Evolutionary conservation across 2,888 invertebrate species (phyloP), one percentile per base, ranked within the genome.

Genomic region (Herminia tarsipennalis): DNA sequence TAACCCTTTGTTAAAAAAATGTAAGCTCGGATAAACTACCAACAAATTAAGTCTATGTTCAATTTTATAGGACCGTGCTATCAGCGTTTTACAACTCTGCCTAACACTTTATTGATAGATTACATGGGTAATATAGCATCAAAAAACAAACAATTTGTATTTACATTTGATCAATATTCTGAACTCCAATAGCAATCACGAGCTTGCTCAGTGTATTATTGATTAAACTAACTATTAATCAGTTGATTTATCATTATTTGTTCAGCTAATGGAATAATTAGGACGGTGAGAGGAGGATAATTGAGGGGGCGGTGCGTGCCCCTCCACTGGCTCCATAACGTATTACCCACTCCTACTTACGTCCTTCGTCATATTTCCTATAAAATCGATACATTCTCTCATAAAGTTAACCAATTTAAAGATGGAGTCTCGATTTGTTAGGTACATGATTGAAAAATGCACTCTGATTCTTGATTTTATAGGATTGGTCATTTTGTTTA

Each of bases 181-280:
- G 8, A 14, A 42, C 35, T 56, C 45, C 22, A 46, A 51, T 47
- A 41, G 42, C 35, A 52, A 47, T 54, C 37, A 54, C 13, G 14
- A 41, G 34, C 46, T 44, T 40, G 30, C 20, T 48, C 18, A 18
- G 22, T 41, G 20, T 39, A 43, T 38, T 45, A 53, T 54, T 50
- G 50, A 47, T 51, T 54, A 35, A 46, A 34, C 38, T 46, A 51
- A 67, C 71, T 67, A 76, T 79, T 82, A 81, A 81, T 78, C 70
- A 74, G 74, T 62, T 72, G 74, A 77, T 81, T 81, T 83, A 85
- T 83, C 80, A 80, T 80, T 86, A 87, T 86, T 88, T 85, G 79
- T 71, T 73, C 84, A 83, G 80, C 76, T 87, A 86, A 86, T 86
- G 80, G 83, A 86, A 83, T 85, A 87, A 86, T 87, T 85, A 85